A percentile compares a stretch with the other conserved stretches of the same genome.
phyloP scores from a whole-genome alignment of 2,888 invertebrate species.

The Mimumesa dahlbomi region DNA sequence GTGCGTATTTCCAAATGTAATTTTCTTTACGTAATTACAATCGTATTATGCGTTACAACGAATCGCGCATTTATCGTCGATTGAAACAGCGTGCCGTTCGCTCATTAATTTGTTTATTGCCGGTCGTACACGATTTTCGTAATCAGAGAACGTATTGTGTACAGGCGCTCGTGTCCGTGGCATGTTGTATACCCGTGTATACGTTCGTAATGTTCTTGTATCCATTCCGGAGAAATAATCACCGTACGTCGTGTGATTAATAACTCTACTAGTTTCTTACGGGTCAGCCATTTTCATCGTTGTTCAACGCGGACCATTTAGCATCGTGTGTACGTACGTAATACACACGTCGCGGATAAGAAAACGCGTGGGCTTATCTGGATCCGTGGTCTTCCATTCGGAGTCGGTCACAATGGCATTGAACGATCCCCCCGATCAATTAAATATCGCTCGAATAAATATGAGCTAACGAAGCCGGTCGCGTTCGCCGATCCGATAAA shows the following conservation, averaged over 20 bases:
- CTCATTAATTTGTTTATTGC: slow-evolving; percentile 36
- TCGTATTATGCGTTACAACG: neutral
- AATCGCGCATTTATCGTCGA: slow-evolving; percentile 6
- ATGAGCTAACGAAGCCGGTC: slow-evolving; percentile 40
- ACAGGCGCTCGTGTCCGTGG: slow-evolving; percentile 5
- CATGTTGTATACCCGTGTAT: neutral
- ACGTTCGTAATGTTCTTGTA: slow-evolving; percentile 20
- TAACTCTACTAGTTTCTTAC: slow-evolving; percentile 42
- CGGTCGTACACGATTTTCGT: slow-evolving; percentile 20
- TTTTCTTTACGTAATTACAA: neutral
- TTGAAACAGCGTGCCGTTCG: neutral
- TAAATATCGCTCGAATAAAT: slow-evolving; percentile 48
- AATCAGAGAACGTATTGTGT: slow-evolving; percentile 24
- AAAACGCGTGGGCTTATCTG: slow-evolving; percentile 35
- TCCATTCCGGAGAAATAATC: slow-evolving; percentile 49
- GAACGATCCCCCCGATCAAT: slow-evolving; percentile 49
- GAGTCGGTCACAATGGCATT: slow-evolving; percentile 34
- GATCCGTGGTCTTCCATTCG: slow-evolving; percentile 34
- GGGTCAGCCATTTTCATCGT: slow-evolving; percentile 43
- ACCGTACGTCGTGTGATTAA: slow-evolving; percentile 45
- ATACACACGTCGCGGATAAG: slow-evolving; percentile 30
- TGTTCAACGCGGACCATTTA: slow-evolving; percentile 30
- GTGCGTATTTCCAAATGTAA: neutral
- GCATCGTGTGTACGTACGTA: too few relatives aligned
- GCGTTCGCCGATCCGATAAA: slow-evolving; percentile 27